Base-by-base conservation (phyloP, 2,113 vertebrate genomes). In the Nothoprocta perdicaria region DNA sequence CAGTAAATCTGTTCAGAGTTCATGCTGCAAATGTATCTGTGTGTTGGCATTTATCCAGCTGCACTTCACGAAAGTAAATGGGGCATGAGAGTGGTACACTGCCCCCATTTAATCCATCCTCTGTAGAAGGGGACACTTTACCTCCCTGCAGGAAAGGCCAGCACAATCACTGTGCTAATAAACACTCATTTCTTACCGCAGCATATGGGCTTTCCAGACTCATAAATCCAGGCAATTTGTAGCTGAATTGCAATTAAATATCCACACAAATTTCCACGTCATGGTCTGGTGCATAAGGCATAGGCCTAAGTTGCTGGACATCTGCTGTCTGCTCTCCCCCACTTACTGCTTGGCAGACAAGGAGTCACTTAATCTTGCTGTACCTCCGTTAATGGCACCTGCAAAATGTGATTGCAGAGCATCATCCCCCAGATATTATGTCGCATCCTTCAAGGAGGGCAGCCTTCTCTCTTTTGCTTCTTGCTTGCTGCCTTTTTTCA, bases 181-280 rank as follows among this genome's bases (percentile, higher is more conserved):
- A 93, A 91, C 82, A 86, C 75, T 89, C 67, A 41, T 86, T 93
- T 91, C 90, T 96, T 81, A 76, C 53, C 66, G 93, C 81, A 87
- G 82, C 76, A 71, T 80, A 67, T 87, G 93, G 0, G 5, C 81
- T 86, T 90, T 60, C 80, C 88, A 94, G 94, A 82, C 89, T 85
- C 90, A 74, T 90, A 88, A 93, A 95, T 95, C 90, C 92, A 92
- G 86, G 89, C 67, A 93, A 87, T 84, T 80, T 46, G 75, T 74
- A 93, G 84, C 7, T 85, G 88, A 94, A 84, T 85, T 82, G 77
- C 94, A 92, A 92, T 93, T 86, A 95, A 96, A 93, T 85, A 94
- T 82, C 84, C 78, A 38, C 60, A 38, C n/a, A 10, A 52, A 29
- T 84, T 89, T 95, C 84, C 86, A 82, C 41, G 33, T 13, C 88